Evolutionary conservation across 2,888 invertebrate species (phyloP).

Genomic region (Hirtodrosophila histrioides): DNA sequence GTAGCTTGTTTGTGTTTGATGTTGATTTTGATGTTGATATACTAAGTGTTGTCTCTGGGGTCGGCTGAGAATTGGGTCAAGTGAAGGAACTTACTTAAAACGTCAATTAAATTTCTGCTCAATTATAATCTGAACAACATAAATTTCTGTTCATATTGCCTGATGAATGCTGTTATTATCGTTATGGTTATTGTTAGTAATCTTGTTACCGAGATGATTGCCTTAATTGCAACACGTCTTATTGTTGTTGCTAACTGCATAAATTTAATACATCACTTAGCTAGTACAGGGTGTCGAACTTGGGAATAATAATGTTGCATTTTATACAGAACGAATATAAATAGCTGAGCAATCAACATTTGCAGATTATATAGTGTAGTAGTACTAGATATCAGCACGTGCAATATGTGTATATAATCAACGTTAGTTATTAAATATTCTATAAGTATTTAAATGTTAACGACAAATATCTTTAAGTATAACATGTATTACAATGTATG

Average conservation of each 20-base stretch:
- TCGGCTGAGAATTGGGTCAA: conserved; percentile 76
- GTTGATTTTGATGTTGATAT: conserved; percentile 17
- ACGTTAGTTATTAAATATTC: too few species aligned
- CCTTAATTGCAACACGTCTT: conserved; percentile 64
- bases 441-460: too few species aligned
- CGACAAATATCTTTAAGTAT: too few species aligned
- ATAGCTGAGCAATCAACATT: too few species aligned
- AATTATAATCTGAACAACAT: conserved; percentile 59
- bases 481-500: too few species aligned
- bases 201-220: conserved; percentile 51
- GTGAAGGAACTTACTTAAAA: conserved; percentile 70
- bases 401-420: too few species aligned
- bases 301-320: too few species aligned
- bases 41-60: conserved; percentile 28
- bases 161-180: conserved; percentile 4
- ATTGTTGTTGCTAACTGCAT: conserved; percentile 44
- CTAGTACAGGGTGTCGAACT: conserved; percentile 52
- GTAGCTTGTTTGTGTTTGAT: conserved; percentile 8
- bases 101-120: conserved; percentile 72
- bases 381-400: too few species aligned
- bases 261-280: conserved; percentile 42
- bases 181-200: conserved; percentile 33
- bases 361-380: too few species aligned
- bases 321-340: too few species aligned
- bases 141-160: conserved; percentile 40